Evolutionary conservation across 2,797 vertebrate genomes (phyloP).

Genomic region (Danio jaintianensis): DNA sequence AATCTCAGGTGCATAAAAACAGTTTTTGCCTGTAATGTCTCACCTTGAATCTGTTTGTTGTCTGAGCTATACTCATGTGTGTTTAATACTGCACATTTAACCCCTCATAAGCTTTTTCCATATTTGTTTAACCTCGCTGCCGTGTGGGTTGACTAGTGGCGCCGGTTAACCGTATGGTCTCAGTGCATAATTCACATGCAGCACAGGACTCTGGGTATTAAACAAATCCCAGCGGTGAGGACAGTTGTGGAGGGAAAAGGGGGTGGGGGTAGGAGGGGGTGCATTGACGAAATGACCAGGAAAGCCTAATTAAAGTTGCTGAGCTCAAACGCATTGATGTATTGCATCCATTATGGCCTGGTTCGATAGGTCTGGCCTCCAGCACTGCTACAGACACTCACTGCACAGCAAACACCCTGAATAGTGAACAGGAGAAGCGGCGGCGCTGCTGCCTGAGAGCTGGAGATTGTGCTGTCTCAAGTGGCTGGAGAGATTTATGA

Average conservation of each 20-base stretch:
- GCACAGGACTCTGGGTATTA: slow-evolving; percentile 82
- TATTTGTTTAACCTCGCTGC: slow-evolving; percentile 72
- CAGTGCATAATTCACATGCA: slow-evolving; percentile 85
- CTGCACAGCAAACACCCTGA: slow-evolving; percentile 90
- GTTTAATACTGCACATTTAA: slow-evolving; percentile 62
- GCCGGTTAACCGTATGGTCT: slow-evolving; percentile 56
- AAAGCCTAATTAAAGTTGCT: slow-evolving; percentile 99
- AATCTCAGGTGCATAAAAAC: no score
- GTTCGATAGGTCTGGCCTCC: slow-evolving; percentile 93
- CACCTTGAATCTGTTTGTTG: slow-evolving; percentile 5
- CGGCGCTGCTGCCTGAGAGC: slow-evolving; percentile 66
- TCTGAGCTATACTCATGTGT: slow-evolving; percentile 58
- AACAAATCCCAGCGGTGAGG: slow-evolving; percentile 82
- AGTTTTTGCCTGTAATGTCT: no score
- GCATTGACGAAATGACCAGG: slow-evolving; percentile 96
- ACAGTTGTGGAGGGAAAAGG: slow-evolving; percentile 73
- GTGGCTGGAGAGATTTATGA: slow-evolving; percentile 68
- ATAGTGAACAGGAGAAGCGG: slow-evolving; percentile 85
- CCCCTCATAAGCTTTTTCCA: slow-evolving; percentile 68
- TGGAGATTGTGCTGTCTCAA: slow-evolving; percentile 72
- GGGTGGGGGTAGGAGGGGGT: slow-evolving; percentile 51
- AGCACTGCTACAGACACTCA: slow-evolving; percentile 87
- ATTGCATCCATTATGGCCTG: slow-evolving; percentile 96
- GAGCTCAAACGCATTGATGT: slow-evolving; percentile 99
- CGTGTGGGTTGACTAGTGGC: slow-evolving; percentile 66